Percentiles rank a stretch among this genome's conserved stretches.
Evolutionary conservation across 2,888 invertebrate species (phyloP).

Genomic region (Phyllotreta cruciferae): DNA sequence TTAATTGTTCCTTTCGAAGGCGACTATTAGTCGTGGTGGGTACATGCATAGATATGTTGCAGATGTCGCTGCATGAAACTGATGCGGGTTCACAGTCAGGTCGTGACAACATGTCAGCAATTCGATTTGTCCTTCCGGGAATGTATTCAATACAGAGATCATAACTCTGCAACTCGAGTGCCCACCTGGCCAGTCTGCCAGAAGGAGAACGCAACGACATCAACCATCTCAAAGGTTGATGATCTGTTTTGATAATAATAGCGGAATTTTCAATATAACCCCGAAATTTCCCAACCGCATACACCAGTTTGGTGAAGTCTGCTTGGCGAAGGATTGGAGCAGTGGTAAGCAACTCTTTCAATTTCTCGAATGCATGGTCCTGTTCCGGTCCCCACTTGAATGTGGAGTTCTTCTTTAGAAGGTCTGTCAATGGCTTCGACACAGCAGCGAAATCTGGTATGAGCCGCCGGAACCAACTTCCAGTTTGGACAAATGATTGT

Average conservation of each 20-base stretch:
- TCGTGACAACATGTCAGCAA: constrained; percentile 36
- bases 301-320: constrained; percentile 41
- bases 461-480: constrained; percentile 3
- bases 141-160: constrained; percentile 41
- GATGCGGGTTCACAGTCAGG: constrained; percentile 8
- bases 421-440: not conserved
- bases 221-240: constrained; percentile 60
- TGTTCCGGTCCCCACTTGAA: constrained; percentile 10
- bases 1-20: constrained; percentile 34
- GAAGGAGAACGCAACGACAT: constrained; percentile 48
- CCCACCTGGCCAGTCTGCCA: constrained; percentile 60
- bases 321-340: constrained; percentile 43
- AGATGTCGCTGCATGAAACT: no score
- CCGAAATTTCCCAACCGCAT: constrained; percentile 51
- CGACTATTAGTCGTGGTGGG: not conserved
- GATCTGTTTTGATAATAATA: constrained; percentile 57
- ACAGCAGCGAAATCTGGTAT: not conserved
- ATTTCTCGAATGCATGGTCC: constrained; percentile 23
- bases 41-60: not conserved
- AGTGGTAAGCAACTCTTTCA: constrained; percentile 36
- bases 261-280: constrained; percentile 55
- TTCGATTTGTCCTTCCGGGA: constrained; percentile 28
- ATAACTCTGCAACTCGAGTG: constrained; percentile 54
- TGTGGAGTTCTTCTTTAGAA: constrained; percentile 1
- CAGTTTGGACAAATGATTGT: no score